Conservation (phyloP, 2,797 vertebrate genomes). For the Buphagus erythrorhynchus region DNA sequence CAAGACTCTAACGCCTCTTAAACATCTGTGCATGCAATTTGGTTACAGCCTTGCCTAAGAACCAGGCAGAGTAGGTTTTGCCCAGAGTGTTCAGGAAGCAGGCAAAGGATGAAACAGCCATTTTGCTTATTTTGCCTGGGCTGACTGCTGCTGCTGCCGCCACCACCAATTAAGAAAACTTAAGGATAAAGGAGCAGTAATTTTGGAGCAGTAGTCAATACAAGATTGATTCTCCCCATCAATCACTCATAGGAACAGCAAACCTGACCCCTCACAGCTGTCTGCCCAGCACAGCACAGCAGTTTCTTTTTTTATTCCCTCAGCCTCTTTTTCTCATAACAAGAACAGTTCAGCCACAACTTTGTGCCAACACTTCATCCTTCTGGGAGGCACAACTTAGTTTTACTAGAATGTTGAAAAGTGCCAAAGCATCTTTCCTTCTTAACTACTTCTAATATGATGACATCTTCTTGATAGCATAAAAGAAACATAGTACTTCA, state of each 20-base stretch:
- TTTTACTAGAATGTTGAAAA: neutral
- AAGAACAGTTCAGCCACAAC: neutral
- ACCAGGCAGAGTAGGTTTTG: neutral
- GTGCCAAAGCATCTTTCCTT: neutral
- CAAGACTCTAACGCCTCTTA: neutral
- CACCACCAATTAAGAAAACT: neutral
- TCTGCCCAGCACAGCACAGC: neutral
- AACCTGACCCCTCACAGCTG: neutral
- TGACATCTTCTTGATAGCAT: neutral
- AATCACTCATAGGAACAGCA: neutral
- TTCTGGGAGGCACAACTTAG: neutral
- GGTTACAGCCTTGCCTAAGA: neutral
- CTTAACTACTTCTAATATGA: neutral
- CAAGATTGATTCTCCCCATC: neutral
- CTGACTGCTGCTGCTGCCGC: neutral
- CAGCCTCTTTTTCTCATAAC: neutral
- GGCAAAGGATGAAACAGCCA: neutral
- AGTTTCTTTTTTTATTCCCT: neutral
- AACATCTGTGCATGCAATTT: neutral
- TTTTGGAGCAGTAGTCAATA: neutral
- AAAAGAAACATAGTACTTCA: neutral
- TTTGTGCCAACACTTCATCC: neutral
- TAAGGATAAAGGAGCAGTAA: neutral
- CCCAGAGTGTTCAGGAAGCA: neutral
- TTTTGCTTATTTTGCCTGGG: neutral